Conservation (phyloP, 1,140 invertebrate genomes). For the Rhizoglyphus robini region DNA sequence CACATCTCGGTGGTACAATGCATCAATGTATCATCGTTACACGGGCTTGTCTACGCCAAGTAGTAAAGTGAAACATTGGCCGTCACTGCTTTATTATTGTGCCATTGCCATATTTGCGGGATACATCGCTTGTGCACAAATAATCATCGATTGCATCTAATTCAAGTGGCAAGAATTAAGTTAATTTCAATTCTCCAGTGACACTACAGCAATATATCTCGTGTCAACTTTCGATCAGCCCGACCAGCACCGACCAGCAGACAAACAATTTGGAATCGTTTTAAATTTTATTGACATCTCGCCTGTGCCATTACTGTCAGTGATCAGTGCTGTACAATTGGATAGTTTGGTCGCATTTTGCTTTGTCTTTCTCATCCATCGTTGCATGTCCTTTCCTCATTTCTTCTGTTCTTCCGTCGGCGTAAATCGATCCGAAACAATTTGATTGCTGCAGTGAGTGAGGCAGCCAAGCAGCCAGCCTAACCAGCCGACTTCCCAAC, state of each 20-base stretch:
- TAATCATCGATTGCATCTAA: constrained; percentile 7
- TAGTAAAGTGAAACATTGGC: constrained; percentile 6
- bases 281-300: constrained; percentile 4
- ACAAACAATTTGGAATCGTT: neutral
- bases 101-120: too few species aligned
- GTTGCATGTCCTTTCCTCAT: neutral
- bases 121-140: too few species aligned
- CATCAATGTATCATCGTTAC: constrained; percentile 12
- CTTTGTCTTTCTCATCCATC: neutral
- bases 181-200: constrained; percentile 8
- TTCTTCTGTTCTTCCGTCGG: neutral
- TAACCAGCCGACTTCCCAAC: too few species aligned
- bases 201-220: neutral
- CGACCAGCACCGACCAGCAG: too few species aligned
- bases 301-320: neutral
- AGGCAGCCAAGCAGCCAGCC: too few species aligned
- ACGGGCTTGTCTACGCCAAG: neutral
- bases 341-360: neutral
- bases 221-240: neutral
- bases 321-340: neutral
- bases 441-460: too few species aligned
- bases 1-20: neutral
- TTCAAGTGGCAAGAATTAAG: constrained; percentile 2
- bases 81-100: too few species aligned
- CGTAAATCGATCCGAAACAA: constrained; percentile 1